Base-by-base conservation (phyloP, 2,888 invertebrate species). In the Ormyrus pomaceus region DNA sequence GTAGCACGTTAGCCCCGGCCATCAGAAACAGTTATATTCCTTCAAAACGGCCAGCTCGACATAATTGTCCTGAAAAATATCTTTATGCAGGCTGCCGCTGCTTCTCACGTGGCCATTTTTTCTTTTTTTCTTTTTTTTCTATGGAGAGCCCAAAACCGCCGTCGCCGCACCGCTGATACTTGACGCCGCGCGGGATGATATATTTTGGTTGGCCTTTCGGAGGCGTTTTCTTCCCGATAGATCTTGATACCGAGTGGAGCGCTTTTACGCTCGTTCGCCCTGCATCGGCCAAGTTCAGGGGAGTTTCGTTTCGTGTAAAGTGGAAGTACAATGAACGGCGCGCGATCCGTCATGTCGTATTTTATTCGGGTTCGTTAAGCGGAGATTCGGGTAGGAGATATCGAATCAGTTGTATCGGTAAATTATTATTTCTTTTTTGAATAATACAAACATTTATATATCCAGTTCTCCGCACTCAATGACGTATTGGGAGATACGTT, bases 1-100 rank as follows among this genome's bases (percentile, higher is more conserved):
- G 72, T 71, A 72, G 71, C 71, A 58, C 77, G 77, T 71, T 70
- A 71, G 73, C 64, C 45, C 6, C 48, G n/a, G 19, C 48, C 58
- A 46, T 69, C 73, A 61, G 62, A 73, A 80, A 80, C 80, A 80
- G 77, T 82, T 82, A 80, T 79, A 58, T 77, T 59, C 76, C 71
- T 71, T 45, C 56, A 34, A 61, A 65, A 74, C 51, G n/a, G 64
- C 50, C 48, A 56, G 48, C 66, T 73, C 59, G 53, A 74, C 74
- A 77, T 81, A 78, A 81, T 74, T 81, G 74, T 74, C 74, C 10
- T 65, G 70, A 81, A 80, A 78, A 78, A 34, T 70, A 61, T 19
- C 56, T 73, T 73, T 59, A 61, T 75, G 13, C 19, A 11, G 45
- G 45, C 13, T 10, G 45, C 11, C 9, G 50, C 9, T 9, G 13